These are phyloP conservation scores for Schizaphis graminum DNA, from an alignment of 2,888 invertebrate genomes.

Conservation along the genomic window DNA sequence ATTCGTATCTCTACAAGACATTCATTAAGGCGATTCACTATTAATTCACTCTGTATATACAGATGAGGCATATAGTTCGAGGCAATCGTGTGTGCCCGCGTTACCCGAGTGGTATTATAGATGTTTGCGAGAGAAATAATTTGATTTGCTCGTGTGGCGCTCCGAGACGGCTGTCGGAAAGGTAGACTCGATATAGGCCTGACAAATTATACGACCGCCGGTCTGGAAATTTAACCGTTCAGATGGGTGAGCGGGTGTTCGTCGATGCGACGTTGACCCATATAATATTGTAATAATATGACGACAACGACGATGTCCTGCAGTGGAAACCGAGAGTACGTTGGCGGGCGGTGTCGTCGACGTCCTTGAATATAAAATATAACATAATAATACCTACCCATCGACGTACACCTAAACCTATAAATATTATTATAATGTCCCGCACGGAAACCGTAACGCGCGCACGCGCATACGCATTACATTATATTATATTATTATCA, in stretches of 20 bases:
- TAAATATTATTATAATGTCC: background rate
- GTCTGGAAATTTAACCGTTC: slow-evolving; percentile 33
- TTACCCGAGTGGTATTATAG: background rate
- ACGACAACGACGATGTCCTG: background rate
- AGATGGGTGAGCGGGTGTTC: background rate
- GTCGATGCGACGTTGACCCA: slow-evolving; percentile 41
- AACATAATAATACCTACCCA: background rate
- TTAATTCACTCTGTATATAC: background rate
- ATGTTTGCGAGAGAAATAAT: background rate
- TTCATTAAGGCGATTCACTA: background rate
- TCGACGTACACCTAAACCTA: background rate
- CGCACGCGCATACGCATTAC: background rate
- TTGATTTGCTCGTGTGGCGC: slow-evolving; percentile 37
- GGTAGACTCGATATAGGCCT: background rate
- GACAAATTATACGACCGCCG: slow-evolving; percentile 50
- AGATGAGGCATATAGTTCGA: background rate
- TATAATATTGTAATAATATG: slow-evolving; percentile 24
- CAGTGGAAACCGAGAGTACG: slow-evolving; percentile 51
- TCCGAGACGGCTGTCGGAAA: background rate
- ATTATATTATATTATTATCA: background rate
- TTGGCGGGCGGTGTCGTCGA: background rate
- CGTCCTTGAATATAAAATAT: slow-evolving; percentile 32
- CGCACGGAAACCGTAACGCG: slow-evolving; percentile 28
- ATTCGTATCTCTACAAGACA: background rate
- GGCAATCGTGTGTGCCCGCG: background rate